Base-by-base conservation (phyloP, 2,888 invertebrate species). In the Pseudococcus viburni region DNA sequence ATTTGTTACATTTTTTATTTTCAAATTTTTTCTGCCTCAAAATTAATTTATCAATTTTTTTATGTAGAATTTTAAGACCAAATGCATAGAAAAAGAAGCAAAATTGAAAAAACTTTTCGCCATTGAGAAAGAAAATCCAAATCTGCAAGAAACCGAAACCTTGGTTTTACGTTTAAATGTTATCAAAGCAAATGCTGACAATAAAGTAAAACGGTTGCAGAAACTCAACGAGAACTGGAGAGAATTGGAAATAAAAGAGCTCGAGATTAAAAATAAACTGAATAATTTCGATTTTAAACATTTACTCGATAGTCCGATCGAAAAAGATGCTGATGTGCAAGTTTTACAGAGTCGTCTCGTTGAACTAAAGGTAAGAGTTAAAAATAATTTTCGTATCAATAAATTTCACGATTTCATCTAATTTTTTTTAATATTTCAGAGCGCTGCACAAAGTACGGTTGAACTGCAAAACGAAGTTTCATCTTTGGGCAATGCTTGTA, bases 181-280 rank as follows among this genome's bases (percentile, higher is more conserved):
- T 0, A 94, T 97, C n/a, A 95, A 96, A 90, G 95, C 96, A 90
- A 94, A 94, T 89, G 95, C 96, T 0, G 94, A 94, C 85, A 96
- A 97, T 91, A 95, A 96, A 92, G 95, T 95, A 88, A 94, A 93
- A 77, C 96, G 95, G 92, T 91, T 96, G 88, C 96, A 96, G 88
- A 96, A 95, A 91, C 92, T 97, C 1, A 95, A 96, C 0, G 92
- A 93, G 8, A 95, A 95, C 90, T 97, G 97, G 97, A 94, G 95
- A 90, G 94, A 95, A 87, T 96, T 97, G 91, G 96, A 97, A 91
- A 93, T 93, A 3, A 96, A 96, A 90, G 94, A 95, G 0, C 94
- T 94, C 33, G 95, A 96, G 91, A 92, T 98, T 84, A 95, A 96
- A 91, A 92, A 94, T 8, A 98, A 97, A 97, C 93, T 95, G 89